Base-by-base conservation (phyloP, 2,888 invertebrate genomes). In the Drosophila paucipuncta region DNA sequence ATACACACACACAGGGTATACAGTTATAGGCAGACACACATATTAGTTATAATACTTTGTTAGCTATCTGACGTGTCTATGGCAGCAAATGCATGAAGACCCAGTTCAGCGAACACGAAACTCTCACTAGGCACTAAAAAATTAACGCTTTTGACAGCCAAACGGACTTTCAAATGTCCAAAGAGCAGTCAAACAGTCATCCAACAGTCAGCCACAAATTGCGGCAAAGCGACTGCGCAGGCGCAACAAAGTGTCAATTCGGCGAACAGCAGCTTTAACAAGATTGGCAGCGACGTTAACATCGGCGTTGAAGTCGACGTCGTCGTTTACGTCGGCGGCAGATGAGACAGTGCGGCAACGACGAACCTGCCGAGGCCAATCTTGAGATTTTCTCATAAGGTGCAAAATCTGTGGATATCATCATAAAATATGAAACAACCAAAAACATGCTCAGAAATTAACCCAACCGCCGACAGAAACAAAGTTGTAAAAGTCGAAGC, bases 71-170 rank as follows among this genome's bases (percentile, higher is more conserved):
- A 69, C 55, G 52, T 55, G 63, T 70, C 71, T 72, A 57, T 71
- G 77, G 59, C 71, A 54, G 73, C 79, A 71, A 70, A 83, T 78
- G 74, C 73, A 78, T 70, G 69, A 67, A 71, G 57, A n/a, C 66
- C 25, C 68, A 68, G 76, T 63, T 72, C 68, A 72, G 80, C 69
- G 72, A 62, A 43, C 72, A 55, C 18, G 41, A 90, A 86, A 89
- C 88, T 88, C 91, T 88, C 90, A 84, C 88, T 91, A 83, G 82
- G 78, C 87, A 89, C 89, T 89, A 87, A 90, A 86, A 90, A 90
- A 87, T 88, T 88, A 91, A 88, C 90, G 85, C 91, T 91, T 89
- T 87, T 87, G 91, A 87, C 91, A 89, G 88, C 85, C 81, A 80
- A 89, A 86, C 87, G 91, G 87, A 89, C 91, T 89, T 88, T 88